Evolutionary conservation across 2,113 vertebrate genomes (phyloP), one percentile per base, ranked within the genome.

Genomic region (Cercocebus atys): DNA sequence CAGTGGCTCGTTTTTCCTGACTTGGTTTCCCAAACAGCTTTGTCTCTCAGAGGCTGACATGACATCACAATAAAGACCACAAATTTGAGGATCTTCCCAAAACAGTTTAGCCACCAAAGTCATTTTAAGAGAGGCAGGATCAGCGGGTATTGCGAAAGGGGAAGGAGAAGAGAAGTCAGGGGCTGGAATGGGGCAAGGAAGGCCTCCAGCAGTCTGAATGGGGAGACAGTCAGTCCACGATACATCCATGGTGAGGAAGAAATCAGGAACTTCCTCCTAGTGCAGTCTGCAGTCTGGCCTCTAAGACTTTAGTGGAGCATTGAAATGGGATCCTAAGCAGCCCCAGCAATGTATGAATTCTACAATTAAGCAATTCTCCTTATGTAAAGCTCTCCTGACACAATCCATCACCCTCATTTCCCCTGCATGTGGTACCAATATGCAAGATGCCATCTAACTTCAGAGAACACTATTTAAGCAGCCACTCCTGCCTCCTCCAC

Each of bases 371-470:
- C 23, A 30, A 23, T 78, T 98, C 86, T 97, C 40, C 88, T 50
- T 47, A 57, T 76, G 57, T 64, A 57, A 96, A 97, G 72, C 88
- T n/a, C 88, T 66, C n/a, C 0, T 0, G 38, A 61, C 75, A 91
- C 57, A 85, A 96, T 0, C 6, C 52, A 84, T 98, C 95, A 52
- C 47, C 52, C 45, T 95, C 88, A 22, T 13, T 96, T 97, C 50
- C 94, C 93, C 90, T 86, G 66, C 90, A 80, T 16, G 75, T 94
- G 90, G 83, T 95, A 93, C 80, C 97, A 97, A 96, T 97, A 97
- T 93, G 40, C 73, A 93, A 75, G 93, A 82, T 40, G 92, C 70
- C 96, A 59, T 52, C 57, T 79, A 64, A 87, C 73, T 88, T 45
- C 70, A 75, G 95, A 98, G 91, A 93, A 90, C 97, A 83, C 91